Percentiles rank a stretch among this genome's conserved stretches.
Evolutionary conservation across 2,113 vertebrate genomes (phyloP).

Genomic region (Erythrocercus mccallii): DNA sequence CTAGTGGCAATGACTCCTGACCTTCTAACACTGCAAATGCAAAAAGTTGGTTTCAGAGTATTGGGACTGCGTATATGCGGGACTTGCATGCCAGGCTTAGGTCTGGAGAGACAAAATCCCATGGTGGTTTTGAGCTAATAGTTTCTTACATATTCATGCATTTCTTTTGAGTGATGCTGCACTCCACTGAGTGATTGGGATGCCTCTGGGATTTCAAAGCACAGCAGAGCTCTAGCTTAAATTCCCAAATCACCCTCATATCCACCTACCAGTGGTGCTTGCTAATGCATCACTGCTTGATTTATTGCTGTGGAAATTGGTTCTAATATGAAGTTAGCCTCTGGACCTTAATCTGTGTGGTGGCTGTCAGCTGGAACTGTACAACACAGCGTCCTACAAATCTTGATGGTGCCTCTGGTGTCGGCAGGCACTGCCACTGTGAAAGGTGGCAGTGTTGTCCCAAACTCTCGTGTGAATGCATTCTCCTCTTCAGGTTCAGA

Average conservation of each 20-base stretch:
- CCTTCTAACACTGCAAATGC: not conserved
- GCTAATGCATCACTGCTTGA: not conserved
- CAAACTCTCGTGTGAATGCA: fast-evolving
- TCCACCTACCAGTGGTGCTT: not conserved
- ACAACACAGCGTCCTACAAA: fast-evolving
- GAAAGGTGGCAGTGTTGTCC: not conserved
- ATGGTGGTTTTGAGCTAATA: not conserved
- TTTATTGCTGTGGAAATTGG: not conserved
- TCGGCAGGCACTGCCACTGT: not conserved
- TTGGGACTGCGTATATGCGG: not conserved
- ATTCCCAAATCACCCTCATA: not conserved
- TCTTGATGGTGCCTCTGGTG: not conserved
- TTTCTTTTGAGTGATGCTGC: not conserved
- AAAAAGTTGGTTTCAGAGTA: not conserved
- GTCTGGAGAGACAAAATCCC: not conserved
- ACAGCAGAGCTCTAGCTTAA: not conserved
- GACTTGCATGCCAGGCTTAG: not conserved
- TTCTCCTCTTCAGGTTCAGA: not conserved
- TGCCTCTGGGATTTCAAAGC: not conserved
- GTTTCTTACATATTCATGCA: not conserved
- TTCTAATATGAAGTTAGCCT: not conserved
- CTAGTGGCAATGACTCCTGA: not conserved
- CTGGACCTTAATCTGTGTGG: not conserved
- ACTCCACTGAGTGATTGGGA: not conserved
- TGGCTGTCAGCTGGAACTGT: not conserved